Conservation (phyloP, 2,113 vertebrate species). For the Perca fluviatilis region DNA sequence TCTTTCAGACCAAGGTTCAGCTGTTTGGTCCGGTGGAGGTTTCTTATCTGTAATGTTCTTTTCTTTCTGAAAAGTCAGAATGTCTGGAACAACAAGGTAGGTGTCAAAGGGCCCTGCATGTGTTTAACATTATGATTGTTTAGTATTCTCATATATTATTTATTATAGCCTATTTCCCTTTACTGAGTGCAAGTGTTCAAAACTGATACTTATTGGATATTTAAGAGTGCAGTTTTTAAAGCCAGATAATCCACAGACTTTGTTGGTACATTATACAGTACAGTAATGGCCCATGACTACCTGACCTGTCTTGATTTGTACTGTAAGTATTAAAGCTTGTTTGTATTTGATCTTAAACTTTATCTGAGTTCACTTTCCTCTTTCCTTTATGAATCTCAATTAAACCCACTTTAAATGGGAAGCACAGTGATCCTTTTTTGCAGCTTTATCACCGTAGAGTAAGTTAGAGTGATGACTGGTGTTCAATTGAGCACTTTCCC, state of each 20-base stretch:
- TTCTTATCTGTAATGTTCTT: too few relatives aligned
- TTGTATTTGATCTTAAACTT: background rate
- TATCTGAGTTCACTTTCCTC: background rate
- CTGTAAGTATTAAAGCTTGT: background rate
- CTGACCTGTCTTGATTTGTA: background rate
- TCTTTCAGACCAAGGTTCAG: too few relatives aligned
- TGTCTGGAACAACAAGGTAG: background rate
- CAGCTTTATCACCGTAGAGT: background rate
- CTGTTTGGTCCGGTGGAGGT: too few relatives aligned
- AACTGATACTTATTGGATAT: slow-evolving; percentile 20
- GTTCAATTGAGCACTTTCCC: slow-evolving; percentile 26
- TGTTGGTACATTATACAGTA: too few relatives aligned
- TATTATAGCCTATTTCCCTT: background rate
- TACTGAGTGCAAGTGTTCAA: background rate
- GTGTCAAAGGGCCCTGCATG: background rate
- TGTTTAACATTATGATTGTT: background rate
- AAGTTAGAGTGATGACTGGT: slow-evolving; percentile 30
- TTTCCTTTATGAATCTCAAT: slow-evolving; percentile 3
- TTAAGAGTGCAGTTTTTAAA: slow-evolving; percentile 22
- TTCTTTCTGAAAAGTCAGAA: background rate
- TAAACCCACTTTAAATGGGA: background rate
- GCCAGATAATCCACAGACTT: slow-evolving; percentile 45
- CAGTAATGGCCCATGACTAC: background rate
- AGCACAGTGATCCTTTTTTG: background rate
- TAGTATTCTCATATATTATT: background rate